Percentiles rank a stretch among this genome's conserved stretches.
Evolutionary conservation across 2,113 vertebrate species (phyloP).

Genomic region (Vicugna pacos): DNA sequence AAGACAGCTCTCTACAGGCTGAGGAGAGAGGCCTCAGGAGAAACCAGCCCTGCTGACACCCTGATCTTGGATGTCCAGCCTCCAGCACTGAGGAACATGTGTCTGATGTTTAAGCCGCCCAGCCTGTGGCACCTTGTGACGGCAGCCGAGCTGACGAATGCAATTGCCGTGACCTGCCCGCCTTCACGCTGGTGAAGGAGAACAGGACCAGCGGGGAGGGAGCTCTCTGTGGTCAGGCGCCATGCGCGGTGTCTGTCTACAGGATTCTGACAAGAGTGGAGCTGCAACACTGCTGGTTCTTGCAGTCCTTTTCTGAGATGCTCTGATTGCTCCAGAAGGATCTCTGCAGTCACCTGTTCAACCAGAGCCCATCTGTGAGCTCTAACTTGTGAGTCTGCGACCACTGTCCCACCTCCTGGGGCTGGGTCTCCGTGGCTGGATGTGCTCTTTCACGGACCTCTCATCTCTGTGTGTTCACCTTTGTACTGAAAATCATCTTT

Average conservation of each 20-base stretch:
- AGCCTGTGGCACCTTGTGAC: too few relatives aligned
- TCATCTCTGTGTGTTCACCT: background rate
- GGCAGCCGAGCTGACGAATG: too few relatives aligned
- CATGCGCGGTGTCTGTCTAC: background rate
- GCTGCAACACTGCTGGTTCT: too few relatives aligned
- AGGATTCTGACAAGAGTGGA: background rate
- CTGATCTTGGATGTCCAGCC: too few relatives aligned
- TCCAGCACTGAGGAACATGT: too few relatives aligned
- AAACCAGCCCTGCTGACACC: too few relatives aligned
- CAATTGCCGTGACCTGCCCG: background rate
- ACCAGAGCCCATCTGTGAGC: background rate
- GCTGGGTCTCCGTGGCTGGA: too few relatives aligned
- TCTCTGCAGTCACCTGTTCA: background rate
- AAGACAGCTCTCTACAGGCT: too few relatives aligned
- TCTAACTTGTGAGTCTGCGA: background rate
- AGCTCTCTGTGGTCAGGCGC: background rate
- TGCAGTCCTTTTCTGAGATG: background rate
- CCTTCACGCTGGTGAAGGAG: background rate
- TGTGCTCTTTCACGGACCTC: too few relatives aligned
- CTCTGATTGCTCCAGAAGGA: background rate
- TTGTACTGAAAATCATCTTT: background rate
- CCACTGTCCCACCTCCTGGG: background rate
- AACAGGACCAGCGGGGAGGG: background rate
- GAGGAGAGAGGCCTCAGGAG: too few relatives aligned
- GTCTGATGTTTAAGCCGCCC: too few relatives aligned